A percentile compares a stretch with the other conserved stretches of the same genome.
These are phyloP conservation scores for Urocynchramus pylzowi DNA, from an alignment of 2,113 vertebrate genomes.

Conservation along the genomic window DNA sequence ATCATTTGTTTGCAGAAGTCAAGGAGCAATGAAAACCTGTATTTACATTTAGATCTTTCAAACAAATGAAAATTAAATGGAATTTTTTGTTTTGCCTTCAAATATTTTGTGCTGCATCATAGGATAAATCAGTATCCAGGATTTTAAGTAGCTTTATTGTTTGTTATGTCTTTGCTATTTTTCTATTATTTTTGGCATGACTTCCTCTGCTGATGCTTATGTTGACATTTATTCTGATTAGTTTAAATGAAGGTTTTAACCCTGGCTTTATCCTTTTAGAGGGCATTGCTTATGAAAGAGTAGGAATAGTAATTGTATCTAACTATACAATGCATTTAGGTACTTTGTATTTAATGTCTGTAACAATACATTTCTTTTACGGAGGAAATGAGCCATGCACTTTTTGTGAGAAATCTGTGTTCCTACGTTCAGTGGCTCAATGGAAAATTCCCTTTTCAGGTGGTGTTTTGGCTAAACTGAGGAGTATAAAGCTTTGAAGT, in stretches of 20 bases:
- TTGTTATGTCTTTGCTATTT: neutral
- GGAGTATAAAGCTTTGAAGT: neutral
- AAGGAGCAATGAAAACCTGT: neutral
- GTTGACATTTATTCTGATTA: slow-evolving; percentile 19
- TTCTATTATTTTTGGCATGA: neutral
- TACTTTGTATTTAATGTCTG: neutral
- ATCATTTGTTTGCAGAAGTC: neutral
- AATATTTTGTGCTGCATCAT: neutral
- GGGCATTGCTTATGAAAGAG: neutral
- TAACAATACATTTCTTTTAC: neutral
- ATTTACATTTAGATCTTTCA: neutral
- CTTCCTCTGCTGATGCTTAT: neutral
- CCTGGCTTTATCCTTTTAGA: neutral
- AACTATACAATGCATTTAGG: neutral
- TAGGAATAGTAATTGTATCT: neutral
- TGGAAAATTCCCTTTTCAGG: neutral
- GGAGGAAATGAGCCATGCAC: neutral
- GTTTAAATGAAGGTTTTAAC: slow-evolving; percentile 24
- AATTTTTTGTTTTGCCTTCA: neutral
- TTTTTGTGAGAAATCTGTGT: neutral
- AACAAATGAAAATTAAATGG: neutral
- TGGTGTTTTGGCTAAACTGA: accelerated
- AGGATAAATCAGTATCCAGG: neutral
- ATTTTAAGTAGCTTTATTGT: neutral
- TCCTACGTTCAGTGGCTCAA: neutral